A percentile compares a stretch with the other conserved stretches of the same genome.
Conservation (phyloP, 2,888 invertebrate species). For the Smittia aterrima region DNA sequence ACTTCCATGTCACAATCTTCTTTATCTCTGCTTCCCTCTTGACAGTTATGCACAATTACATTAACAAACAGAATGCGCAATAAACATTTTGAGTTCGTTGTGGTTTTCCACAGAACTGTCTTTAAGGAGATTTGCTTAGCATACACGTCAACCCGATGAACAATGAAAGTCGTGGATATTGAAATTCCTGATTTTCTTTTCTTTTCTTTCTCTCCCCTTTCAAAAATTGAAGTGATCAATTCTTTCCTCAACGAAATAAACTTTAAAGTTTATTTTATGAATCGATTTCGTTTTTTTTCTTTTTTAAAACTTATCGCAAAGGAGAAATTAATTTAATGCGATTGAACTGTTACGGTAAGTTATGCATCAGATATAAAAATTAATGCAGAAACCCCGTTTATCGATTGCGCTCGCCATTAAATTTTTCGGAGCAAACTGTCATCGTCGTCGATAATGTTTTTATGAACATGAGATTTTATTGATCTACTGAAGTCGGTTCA, state of each 20-base stretch:
- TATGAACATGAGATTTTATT: too few relatives aligned
- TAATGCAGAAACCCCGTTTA: constrained; percentile 16
- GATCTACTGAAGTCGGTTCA: too few relatives aligned
- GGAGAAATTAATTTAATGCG: neutral
- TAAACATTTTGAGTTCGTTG: too few relatives aligned
- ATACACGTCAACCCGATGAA: too few relatives aligned
- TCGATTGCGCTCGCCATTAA: neutral
- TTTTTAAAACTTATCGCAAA: neutral
- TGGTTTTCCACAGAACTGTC: too few relatives aligned
- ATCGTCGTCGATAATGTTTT: neutral
- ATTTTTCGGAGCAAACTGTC: neutral
- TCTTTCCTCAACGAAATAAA: neutral
- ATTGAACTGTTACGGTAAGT: neutral
- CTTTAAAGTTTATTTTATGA: neutral
- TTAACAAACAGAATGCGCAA: too few relatives aligned
- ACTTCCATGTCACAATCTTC: neutral
- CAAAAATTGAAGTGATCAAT: too few relatives aligned
- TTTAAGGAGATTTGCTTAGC: too few relatives aligned
- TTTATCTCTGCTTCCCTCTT: neutral
- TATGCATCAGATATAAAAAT: neutral
- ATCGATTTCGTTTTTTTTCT: neutral
- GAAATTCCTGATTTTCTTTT: too few relatives aligned
- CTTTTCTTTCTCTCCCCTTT: too few relatives aligned
- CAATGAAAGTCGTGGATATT: too few relatives aligned
- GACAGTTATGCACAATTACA: neutral